Conservation (phyloP, 2,888 invertebrate genomes). For the Ormyrus pomaceus region DNA sequence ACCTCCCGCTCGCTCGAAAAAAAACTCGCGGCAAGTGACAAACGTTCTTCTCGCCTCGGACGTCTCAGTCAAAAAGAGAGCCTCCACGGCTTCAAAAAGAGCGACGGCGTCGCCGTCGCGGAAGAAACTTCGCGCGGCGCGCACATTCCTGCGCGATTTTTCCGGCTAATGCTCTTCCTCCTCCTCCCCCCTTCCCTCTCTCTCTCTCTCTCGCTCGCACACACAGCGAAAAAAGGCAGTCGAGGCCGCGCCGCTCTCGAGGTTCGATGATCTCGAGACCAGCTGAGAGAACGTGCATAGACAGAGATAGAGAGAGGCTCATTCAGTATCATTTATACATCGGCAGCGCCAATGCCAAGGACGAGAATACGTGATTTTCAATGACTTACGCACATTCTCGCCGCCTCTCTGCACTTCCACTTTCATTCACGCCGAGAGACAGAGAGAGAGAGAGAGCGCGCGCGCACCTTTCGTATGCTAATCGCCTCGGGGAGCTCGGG, state of each 20-base stretch:
- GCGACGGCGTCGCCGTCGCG: too few species aligned
- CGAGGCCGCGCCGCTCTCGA: constrained; percentile 9
- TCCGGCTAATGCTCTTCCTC: constrained; percentile 42
- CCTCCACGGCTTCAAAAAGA: background rate
- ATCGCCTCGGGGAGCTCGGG: constrained; percentile 10
- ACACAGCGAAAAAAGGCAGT: constrained; percentile 7
- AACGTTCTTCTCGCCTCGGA: background rate
- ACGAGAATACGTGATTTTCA: constrained; percentile 48
- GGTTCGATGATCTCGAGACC: constrained; percentile 41
- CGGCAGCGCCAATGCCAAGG: constrained; percentile 47
- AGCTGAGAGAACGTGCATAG: background rate
- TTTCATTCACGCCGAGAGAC: constrained; percentile 43
- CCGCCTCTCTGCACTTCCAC: constrained; percentile 43
- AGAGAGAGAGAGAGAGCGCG: constrained; percentile 11
- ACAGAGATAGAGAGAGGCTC: background rate
- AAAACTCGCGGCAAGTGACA: background rate
- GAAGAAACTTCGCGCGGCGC: background rate
- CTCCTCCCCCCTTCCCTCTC: background rate
- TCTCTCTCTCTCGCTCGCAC: constrained; percentile 13
- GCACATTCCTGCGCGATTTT: constrained; percentile 52
- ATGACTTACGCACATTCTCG: constrained; percentile 34
- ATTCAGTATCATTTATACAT: constrained; percentile 17
- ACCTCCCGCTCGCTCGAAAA: too few species aligned
- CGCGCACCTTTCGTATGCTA: constrained; percentile 35
- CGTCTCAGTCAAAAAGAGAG: background rate